phyloP scores from a whole-genome alignment of 2,113 vertebrate species.

The Oreochromis niloticus region DNA sequence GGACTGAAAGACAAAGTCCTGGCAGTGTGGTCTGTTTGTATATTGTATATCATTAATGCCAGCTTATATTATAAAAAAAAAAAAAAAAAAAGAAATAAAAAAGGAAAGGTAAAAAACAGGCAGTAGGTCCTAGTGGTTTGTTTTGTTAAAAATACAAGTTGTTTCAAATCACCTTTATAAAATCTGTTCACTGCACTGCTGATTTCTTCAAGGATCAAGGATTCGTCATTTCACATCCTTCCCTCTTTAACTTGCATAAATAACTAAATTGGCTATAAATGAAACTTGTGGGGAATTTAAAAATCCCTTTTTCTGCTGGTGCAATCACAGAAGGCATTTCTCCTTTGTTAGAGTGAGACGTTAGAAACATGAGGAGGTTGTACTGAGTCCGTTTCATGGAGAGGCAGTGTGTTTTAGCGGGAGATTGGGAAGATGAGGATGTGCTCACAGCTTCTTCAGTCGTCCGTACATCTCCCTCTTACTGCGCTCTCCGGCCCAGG shows the following conservation, averaged over 20 bases:
- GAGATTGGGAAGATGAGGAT: not conserved
- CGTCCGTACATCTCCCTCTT: slow-evolving; percentile 93
- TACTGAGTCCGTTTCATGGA: not conserved
- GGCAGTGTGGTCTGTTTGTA: not conserved
- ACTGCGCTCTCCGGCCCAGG: slow-evolving; percentile 89
- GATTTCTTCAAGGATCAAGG: not conserved
- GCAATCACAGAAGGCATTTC: not conserved
- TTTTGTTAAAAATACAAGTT: not conserved
- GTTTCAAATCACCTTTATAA: not conserved
- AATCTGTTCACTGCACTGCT: not conserved
- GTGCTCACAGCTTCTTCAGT: slow-evolving; percentile 85
- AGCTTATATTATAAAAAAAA: not conserved
- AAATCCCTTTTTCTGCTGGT: not conserved
- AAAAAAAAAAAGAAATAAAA: not conserved
- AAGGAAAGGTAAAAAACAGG: not conserved
- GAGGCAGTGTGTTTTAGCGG: not conserved
- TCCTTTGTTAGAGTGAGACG: not conserved
- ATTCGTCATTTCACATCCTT: not conserved
- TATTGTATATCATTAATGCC: not conserved
- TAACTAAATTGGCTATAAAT: slow-evolving; percentile 4
- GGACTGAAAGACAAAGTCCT: not conserved
- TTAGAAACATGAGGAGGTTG: not conserved
- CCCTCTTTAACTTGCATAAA: slow-evolving; percentile 36
- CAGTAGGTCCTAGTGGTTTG: slow-evolving; percentile 40
- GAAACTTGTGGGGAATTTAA: not conserved